Evolutionary conservation across 2,888 invertebrate species (phyloP), one percentile per base, ranked within the genome.

Genomic region (Auanema sp.): DNA sequence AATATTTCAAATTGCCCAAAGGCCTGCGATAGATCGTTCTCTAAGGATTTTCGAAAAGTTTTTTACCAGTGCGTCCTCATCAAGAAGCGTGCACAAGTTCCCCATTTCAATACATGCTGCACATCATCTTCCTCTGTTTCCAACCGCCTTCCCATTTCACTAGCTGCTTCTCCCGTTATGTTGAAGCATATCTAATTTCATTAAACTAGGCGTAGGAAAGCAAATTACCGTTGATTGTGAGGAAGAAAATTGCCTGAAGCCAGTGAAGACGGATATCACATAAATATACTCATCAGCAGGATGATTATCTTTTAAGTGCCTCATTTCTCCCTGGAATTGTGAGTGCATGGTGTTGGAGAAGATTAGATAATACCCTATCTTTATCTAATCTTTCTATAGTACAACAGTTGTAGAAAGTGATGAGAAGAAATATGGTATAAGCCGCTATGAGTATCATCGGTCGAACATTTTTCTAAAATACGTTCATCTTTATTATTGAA

Each of bases 221-320:
- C 0, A 6, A 6, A 33, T 33, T 18, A 74, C 73, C 40, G 66
- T 60, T 12, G 75, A 75, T 47, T 74, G 71, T 4, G 72, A 71
- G 0, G 71, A 64, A 0, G 74, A 71, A 57, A 70, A 76, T 72
- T 74, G 74, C 25, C 67, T 47, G 55, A 71, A 72, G 44, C 77
- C 75, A 14, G 77, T 77, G 49, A 76, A 73, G 18, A 76, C 75
- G 2, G 62, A 47, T 11, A 77, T 42, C 14, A 76, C 56, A 60
- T 74, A 77, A 65, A 72, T 67, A 64, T 77, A 77, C 18, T 66
- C 69, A 51, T 77, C 77, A 33, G 61, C 52, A 11, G 67, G 65
- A 44, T 69, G 65, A 49, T 77, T 77, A 62, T 75, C 77, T 8
- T 43, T 49, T 42, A 77, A 42, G 55, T 62, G 65, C 21, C 69